A percentile compares a stretch with the other conserved stretches of the same genome.
Conservation (phyloP, 2,113 vertebrate species). For the Pseudois nayaur region DNA sequence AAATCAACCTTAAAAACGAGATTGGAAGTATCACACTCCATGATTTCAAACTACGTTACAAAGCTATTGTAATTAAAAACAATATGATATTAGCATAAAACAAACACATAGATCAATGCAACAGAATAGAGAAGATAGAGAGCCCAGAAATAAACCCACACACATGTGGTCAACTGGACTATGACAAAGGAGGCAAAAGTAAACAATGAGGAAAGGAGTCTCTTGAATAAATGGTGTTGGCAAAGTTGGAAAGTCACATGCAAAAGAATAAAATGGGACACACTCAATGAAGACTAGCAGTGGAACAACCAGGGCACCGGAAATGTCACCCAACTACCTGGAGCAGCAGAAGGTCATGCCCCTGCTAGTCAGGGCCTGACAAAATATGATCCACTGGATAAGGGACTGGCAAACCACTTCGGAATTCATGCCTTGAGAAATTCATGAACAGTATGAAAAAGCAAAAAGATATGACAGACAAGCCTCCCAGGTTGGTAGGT, state of each 20-base stretch:
- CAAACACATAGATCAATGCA: not conserved
- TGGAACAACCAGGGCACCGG: not conserved
- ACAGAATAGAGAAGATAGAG: not conserved
- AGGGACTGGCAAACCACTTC: not conserved
- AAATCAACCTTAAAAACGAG: not conserved
- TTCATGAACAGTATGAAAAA: not conserved
- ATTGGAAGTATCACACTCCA: not conserved
- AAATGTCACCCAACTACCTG: not conserved
- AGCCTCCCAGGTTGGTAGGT: not conserved
- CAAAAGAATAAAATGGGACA: not conserved
- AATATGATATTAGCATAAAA: not conserved
- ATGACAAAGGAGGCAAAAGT: not conserved
- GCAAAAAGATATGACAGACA: not conserved
- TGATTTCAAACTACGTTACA: not conserved
- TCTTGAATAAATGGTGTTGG: not conserved
- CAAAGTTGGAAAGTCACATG: not conserved
- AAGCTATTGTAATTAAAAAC: not conserved
- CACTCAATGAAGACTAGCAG: not conserved
- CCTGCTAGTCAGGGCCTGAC: not conserved
- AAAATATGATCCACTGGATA: not conserved
- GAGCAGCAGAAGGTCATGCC: not conserved
- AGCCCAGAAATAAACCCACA: not conserved
- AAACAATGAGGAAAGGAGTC: not conserved
- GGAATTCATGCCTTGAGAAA: not conserved
- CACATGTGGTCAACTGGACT: not conserved